Conservation (phyloP, 2,113 vertebrate species). For the Ictalurus punctatus region DNA sequence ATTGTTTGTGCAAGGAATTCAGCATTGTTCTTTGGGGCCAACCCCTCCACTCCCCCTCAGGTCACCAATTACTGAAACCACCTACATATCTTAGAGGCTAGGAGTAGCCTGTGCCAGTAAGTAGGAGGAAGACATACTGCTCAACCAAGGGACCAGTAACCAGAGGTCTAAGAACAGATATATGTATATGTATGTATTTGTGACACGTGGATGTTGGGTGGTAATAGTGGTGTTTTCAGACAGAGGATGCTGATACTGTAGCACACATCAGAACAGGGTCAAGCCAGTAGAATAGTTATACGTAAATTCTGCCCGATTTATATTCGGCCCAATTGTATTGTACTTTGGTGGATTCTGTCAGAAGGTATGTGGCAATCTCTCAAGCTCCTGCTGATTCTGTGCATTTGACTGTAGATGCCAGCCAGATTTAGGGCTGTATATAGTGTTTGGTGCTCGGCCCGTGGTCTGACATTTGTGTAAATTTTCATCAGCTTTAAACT, state of each 20-base stretch:
- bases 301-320: background rate
- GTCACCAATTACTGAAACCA: background rate
- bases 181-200: background rate
- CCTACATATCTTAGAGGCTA: background rate
- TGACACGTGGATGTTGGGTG: background rate
- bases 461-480: no score
- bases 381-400: background rate
- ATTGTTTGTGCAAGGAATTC: background rate
- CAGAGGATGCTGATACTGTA: background rate
- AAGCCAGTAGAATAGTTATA: background rate
- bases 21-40: background rate
- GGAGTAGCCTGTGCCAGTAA: background rate
- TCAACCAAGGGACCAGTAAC: background rate
- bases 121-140: background rate
- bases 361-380: background rate
- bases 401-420: background rate
- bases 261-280: background rate
- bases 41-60: background rate
- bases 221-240: background rate
- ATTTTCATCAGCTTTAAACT: no score
- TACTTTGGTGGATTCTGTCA: background rate
- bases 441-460: no score
- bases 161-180: background rate
- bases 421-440: background rate
- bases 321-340: background rate